Conservation (phyloP, 2,797 vertebrate species). For the Acipenser oxyrinchus region DNA sequence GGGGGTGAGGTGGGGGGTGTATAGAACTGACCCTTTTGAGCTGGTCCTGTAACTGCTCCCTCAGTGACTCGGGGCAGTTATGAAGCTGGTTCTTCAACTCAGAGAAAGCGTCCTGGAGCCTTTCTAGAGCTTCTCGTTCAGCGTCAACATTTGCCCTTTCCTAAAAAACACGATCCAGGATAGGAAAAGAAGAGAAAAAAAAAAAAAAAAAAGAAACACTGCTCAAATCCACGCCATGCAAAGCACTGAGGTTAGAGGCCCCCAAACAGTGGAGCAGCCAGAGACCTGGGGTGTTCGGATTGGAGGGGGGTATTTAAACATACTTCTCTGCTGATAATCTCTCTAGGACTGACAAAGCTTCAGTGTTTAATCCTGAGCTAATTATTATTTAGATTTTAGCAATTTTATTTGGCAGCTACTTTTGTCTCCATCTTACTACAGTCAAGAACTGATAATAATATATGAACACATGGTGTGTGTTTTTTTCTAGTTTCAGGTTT, state of each 20-base stretch:
- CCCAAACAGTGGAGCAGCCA: slow-evolving; percentile 20
- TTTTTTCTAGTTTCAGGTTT: too few relatives aligned
- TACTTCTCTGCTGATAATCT: too few relatives aligned
- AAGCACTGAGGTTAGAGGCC: slow-evolving; percentile 34
- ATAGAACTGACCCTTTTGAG: slow-evolving; percentile 86
- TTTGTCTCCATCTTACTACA: too few relatives aligned
- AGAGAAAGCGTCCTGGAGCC: slow-evolving; percentile 77
- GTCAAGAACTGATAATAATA: too few relatives aligned
- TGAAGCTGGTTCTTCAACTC: slow-evolving; percentile 92
- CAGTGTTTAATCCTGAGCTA: too few relatives aligned
- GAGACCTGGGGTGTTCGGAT: not conserved
- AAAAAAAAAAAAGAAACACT: slow-evolving; percentile 53
- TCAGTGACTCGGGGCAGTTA: slow-evolving; percentile 93
- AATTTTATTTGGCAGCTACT: too few relatives aligned
- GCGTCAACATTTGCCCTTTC: slow-evolving; percentile 89
- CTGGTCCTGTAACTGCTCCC: slow-evolving; percentile 90
- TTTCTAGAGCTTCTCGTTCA: slow-evolving; percentile 83
- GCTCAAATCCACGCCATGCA: slow-evolving; percentile 60
- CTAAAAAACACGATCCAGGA: slow-evolving; percentile 64
- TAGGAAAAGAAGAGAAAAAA: slow-evolving; percentile 23
- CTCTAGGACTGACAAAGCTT: too few relatives aligned
- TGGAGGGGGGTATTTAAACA: not conserved
- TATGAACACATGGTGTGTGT: too few relatives aligned
- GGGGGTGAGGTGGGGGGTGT: slow-evolving; percentile 32
- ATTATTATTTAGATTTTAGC: too few relatives aligned